These are phyloP conservation scores for Coptotermes formosanus DNA, from an alignment of 1,140 invertebrate genomes.

Conservation along the genomic window DNA sequence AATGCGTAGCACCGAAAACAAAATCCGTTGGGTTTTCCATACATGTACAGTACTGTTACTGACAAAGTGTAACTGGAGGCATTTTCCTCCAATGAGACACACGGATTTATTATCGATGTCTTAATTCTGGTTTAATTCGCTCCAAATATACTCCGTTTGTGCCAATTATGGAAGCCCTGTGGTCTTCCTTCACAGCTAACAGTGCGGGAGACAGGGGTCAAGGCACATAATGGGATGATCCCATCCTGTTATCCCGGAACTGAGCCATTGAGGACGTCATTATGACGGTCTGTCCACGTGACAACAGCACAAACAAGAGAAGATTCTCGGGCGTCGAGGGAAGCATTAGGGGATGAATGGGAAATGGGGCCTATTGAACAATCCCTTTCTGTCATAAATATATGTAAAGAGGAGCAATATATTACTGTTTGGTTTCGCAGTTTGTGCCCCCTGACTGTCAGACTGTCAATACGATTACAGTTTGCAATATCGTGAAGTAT, in stretches of 20 bases:
- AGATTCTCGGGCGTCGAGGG: background rate
- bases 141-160: background rate
- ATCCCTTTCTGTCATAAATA: background rate
- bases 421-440: background rate
- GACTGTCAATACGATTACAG: background rate
- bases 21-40: no score
- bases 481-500: background rate
- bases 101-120: background rate
- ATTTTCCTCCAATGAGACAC: background rate
- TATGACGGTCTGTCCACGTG: background rate
- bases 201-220: no score
- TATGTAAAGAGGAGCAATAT: background rate
- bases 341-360: no score
- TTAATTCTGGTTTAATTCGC: background rate
- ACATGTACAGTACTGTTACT: no score
- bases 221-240: background rate
- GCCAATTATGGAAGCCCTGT: background rate
- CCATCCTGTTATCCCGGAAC: slow-evolving; percentile 9
- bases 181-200: no score
- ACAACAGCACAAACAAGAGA: background rate
- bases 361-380: background rate
- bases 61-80: no score
- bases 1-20: no score
- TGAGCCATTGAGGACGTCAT: background rate
- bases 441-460: background rate